Evolutionary conservation across 2,113 vertebrate species (phyloP), one percentile per base, ranked within the genome.

Genomic region (Actinemys pallida): DNA sequence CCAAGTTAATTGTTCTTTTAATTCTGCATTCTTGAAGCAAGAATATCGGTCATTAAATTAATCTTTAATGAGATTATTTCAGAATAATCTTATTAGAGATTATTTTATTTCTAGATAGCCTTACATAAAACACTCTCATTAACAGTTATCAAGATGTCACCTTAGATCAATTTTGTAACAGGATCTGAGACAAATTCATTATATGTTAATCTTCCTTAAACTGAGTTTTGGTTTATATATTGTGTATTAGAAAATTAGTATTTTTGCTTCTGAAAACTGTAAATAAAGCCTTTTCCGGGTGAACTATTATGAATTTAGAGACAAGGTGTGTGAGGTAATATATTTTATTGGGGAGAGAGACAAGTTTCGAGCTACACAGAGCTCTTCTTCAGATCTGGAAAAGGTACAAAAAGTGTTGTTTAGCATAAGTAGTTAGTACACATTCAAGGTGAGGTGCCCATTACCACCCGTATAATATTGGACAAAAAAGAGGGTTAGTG

Each of bases 61-160:
- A 97, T 98, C 97, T 97, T 65, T 95, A 87, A 97, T 93, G 85
- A 81, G 86, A 96, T 97, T 98, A 97, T 90, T 96, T 96, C 65
- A 92, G 90, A 96, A 92, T 95, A 96, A 97, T 98, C 81, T 88
- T 75, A 98, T 98, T 97, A 97, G 75, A 90, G 92, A 91, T 95
- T 81, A 98, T 96, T 83, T 39, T 91, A 96, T 96, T 97, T 94
- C 83, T 86, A 97, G 93, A 98, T 97, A 98, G 81, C 85, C 52
- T 97, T 96, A 97, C 95, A 95, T 95, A 95, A 98, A 87, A 94
- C 95, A 97, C 97, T 98, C 92, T 97, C 92, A 97, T 98, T 98
- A 98, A 93, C 95, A 94, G 19, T 82, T 82, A 45, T 96, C 89
- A 91, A 90, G 79, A 98, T 97, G 89, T 97, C 96, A 96, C 87